A percentile compares a stretch with the other conserved stretches of the same genome.
phyloP scores from a whole-genome alignment of 2,888 invertebrate genomes.

The Noctua pronuba region DNA sequence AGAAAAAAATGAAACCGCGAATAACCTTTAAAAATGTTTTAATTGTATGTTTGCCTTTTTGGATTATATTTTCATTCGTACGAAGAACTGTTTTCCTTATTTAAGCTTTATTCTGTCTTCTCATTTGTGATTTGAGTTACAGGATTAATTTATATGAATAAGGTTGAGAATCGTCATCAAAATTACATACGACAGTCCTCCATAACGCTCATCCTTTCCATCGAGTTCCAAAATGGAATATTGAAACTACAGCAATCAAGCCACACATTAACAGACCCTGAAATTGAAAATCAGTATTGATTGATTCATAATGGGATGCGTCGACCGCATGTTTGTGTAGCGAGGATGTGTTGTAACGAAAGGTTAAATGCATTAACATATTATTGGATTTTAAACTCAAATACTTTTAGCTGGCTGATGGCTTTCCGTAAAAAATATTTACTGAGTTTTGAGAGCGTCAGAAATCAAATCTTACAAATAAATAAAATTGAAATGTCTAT shows the following conservation, averaged over 20 bases:
- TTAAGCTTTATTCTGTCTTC: too few species aligned
- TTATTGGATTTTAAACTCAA: not conserved
- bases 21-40: too few species aligned
- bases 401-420: not conserved
- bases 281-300: slow-evolving; percentile 14
- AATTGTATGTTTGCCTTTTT: too few species aligned
- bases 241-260: not conserved
- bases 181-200: not conserved
- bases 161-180: not conserved
- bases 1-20: too few species aligned
- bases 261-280: not conserved
- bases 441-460: too few species aligned
- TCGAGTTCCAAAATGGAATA: not conserved
- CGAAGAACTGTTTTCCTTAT: too few species aligned
- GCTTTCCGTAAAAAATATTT: not conserved
- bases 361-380: not conserved
- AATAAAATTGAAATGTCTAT: too few species aligned
- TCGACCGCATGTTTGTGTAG: not conserved
- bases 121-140: not conserved
- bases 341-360: not conserved
- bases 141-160: not conserved
- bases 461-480: too few species aligned
- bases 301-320: slow-evolving; percentile 15
- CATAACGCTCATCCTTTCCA: not conserved
- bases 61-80: too few species aligned